Base-by-base conservation (phyloP, 2,888 invertebrate species). In the Lacanobia wlatinum region DNA sequence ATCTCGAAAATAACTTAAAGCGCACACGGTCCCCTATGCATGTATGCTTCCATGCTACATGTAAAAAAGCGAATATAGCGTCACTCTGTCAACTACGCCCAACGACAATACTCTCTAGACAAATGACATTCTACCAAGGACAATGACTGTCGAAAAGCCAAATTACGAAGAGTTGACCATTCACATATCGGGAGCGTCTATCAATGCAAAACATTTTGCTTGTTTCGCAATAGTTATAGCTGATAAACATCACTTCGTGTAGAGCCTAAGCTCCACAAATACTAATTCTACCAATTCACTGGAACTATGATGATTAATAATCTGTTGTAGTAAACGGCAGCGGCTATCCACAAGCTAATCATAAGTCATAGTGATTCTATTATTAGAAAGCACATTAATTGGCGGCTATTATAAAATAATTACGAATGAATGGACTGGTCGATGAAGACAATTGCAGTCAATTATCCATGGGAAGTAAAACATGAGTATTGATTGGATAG, bases 371-470 rank as follows among this genome's bases (percentile, higher is more conserved):
- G 53, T 58, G 53, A 55, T 77, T 77, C 78, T 78, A 76, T 76
- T 76, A 81, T 62, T 77, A 82, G 81, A 82, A 77, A 84, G 79
- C 50, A 64, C 40, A 71, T 86, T 85, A 84, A 88, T 84, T 84
- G 79, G 78, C 82, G 74, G 65, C 77, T 67, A 85, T 83, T 82
- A 85, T 68, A 83, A 76, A 84, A 80, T 85, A 85, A 89, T 86
- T 87, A 87, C 64, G n/a, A 38, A 81, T 69, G n/a, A 40, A 81
- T 68, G 78, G 76, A 83, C 84, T 79, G 82, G 69, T 74, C 75
- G 70, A 71, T 77, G 70, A 80, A 84, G 68, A 88, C 87, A 89
- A 90, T 89, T 87, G 85, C 79, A 72, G 66, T 59, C 80, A 82
- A 87, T 89, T 87, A 88, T 74, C 76, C 62, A 84, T 86, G 85